Evolutionary conservation across 2,888 invertebrate genomes (phyloP), one percentile per base, ranked within the genome.

Genomic region (Oxycera nigricornis): DNA sequence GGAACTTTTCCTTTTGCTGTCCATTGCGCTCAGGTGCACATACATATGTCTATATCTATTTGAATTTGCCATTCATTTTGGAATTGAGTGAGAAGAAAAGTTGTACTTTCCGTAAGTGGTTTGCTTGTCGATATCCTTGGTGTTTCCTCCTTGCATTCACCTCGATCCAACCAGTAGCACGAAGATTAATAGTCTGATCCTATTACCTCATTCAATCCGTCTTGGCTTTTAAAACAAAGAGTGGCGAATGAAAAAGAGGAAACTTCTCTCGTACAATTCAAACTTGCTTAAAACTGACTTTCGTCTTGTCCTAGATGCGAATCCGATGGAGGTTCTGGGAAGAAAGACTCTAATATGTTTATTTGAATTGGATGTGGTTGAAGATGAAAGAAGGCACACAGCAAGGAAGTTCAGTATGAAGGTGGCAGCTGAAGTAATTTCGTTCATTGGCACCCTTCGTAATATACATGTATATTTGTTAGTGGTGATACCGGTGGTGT

Each of bases 151-250:
- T 68, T 67, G 46, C 17, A 20, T 50, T 68, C 50, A 50, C 61
- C 74, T 50, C 30, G 61, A 59, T 39, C 65, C 72, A 26, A 35
- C 68, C 65, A 39, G 55, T 72, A 17, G 72, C 74, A 74, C 35
- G 72, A 74, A 74, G 74, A 74, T 74, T 74, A 74, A 74, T 74
- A 74, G 74, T 74, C 72, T 74, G 74, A 74, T 74, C 74, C 74
- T 72, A 74, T 72, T 74, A 74, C 72, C 62, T 52, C 67, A 70
- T 65, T 73, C 61, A 73, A 74, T 28, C 55, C 62, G 50, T 50
- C 35, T 50, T 30, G 22, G 26, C 35, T 14, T 35, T 72, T 68
- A 46, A 46, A 22, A 41, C 6, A 26, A 41, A 62, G 62, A 39
- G 24, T 26, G 20, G 14, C 3, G 28, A n/a, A 30, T 9, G 30